These are phyloP conservation scores for Lutjanus campechanus DNA, from an alignment of 2,797 vertebrate species.

Conservation along the genomic window DNA sequence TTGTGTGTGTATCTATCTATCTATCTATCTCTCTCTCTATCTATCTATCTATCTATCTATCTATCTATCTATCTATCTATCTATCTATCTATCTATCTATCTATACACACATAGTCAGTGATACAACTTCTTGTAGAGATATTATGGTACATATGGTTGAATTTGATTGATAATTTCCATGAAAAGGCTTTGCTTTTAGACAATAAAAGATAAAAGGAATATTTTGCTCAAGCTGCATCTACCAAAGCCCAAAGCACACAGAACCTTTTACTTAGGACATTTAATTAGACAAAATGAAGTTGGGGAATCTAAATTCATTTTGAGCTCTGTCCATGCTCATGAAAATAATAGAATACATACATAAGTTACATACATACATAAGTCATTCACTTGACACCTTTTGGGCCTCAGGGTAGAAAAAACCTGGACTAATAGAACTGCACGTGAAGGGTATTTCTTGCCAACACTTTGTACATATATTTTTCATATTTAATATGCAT, in stretches of 20 bases:
- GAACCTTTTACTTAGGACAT: no score
- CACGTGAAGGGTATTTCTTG: background rate
- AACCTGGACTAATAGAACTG: background rate
- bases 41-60: background rate
- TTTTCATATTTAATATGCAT: constrained; percentile 6
- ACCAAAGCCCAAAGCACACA: no score
- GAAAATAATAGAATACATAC: background rate
- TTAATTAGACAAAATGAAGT: no score
- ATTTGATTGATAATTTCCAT: background rate
- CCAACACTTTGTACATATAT: background rate
- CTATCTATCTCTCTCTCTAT: no score
- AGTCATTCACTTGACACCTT: background rate
- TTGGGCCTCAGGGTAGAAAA: background rate
- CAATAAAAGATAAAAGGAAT: background rate
- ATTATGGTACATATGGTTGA: background rate
- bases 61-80: background rate
- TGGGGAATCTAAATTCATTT: background rate
- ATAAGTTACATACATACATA: background rate
- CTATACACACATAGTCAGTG: background rate
- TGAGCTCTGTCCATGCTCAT: background rate
- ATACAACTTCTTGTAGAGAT: background rate
- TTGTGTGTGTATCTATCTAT: background rate
- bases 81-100: background rate
- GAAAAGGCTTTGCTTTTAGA: background rate
- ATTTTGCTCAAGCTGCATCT: background rate